phyloP scores from a whole-genome alignment of 2,888 invertebrate species.

The Chloroclystis v-ata region DNA sequence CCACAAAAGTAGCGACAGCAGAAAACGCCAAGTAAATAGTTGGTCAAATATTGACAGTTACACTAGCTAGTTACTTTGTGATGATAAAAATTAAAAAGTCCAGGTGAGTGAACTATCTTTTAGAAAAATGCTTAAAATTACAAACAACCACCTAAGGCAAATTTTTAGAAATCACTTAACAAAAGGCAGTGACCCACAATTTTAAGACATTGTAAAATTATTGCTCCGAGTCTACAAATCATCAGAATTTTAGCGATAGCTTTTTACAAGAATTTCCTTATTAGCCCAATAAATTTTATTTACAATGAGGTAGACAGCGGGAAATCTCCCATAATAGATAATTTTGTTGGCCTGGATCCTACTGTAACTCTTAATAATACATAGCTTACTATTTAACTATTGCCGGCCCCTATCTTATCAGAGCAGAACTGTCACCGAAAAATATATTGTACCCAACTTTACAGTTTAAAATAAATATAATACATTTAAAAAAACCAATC shows the following conservation, averaged over 20 bases:
- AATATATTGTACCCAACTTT: too few relatives aligned
- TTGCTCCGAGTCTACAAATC: conserved; percentile 56
- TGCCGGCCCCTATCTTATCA: conserved; percentile 11
- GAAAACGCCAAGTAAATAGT: conserved; percentile 1
- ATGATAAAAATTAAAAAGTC: conserved; percentile 17
- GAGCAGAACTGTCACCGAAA: too few relatives aligned
- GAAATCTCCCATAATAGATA: conserved; percentile 53
- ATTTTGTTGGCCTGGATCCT: conserved; percentile 59
- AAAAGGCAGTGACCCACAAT: conserved; percentile 28
- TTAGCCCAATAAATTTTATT: conserved; percentile 66
- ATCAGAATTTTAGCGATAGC: conserved; percentile 47
- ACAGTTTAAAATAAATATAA: too few relatives aligned
- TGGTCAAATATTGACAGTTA: conserved; percentile 5
- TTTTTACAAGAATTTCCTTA: conserved; percentile 50
- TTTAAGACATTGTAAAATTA: conserved; percentile 46
- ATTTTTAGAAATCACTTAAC: conserved; percentile 32
- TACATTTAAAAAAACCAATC: too few relatives aligned
- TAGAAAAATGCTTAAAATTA: conserved; percentile 31
- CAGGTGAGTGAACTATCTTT: conserved; percentile 23
- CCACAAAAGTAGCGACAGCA: neutral
- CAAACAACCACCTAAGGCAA: conserved; percentile 38
- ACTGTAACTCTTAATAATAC: conserved; percentile 30
- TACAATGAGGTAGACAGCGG: conserved; percentile 76
- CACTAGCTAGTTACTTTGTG: conserved; percentile 16
- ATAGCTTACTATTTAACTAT: conserved; percentile 12